Base-by-base conservation (phyloP, 2,888 invertebrate genomes). In the Noctua fimbriata region DNA sequence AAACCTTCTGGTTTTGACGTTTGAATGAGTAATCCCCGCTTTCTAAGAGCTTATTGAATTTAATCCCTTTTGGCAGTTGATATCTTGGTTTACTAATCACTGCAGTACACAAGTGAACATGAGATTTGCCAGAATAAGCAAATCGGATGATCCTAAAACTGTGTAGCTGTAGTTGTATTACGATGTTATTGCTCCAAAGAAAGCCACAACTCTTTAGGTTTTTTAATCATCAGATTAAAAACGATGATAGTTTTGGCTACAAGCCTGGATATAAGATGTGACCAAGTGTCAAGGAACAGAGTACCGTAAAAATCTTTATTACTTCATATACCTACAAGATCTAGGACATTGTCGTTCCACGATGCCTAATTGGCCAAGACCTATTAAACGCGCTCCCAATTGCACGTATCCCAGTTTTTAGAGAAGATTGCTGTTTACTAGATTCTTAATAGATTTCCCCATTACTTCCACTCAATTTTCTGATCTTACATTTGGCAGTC, bases 321-420 rank as follows among this genome's bases (percentile, higher is more conserved):
- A 55, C 66, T 32, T 71, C 65, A 36, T 72, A 24, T n/a, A 81
- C 32, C 44, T 55, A 21, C 47, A 74, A 76, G 76, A 77, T 69
- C 65, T 75, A 69, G 77, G 55, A 69, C 72, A 52, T 16, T n/a
- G 65, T 65, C 76, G 74, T 69, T 77, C 52, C 65, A 18, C 47
- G 41, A 74, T 60, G 52, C 60, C 72, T 77, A 84, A 84, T 84
- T 84, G 44, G 28, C n/a, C 18, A 44, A 81, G 69, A 69, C 36
- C 73, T 58, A 74, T 81, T 84, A 76, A 73, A 81, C 24, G 12
- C 16, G 65, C 16, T 67, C 71, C 70, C 28, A 80, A 73, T 83
- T 67, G 21, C 69, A 41, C 10, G 55, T 73, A 76, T 65, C 66
- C 49, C 66, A 12, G 32, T 63, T 73, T 55, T 52, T 36, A 28